A percentile compares a stretch with the other conserved stretches of the same genome.
phyloP scores from a whole-genome alignment of 1,140 invertebrate species.

The Trypoxylus dichotomus region DNA sequence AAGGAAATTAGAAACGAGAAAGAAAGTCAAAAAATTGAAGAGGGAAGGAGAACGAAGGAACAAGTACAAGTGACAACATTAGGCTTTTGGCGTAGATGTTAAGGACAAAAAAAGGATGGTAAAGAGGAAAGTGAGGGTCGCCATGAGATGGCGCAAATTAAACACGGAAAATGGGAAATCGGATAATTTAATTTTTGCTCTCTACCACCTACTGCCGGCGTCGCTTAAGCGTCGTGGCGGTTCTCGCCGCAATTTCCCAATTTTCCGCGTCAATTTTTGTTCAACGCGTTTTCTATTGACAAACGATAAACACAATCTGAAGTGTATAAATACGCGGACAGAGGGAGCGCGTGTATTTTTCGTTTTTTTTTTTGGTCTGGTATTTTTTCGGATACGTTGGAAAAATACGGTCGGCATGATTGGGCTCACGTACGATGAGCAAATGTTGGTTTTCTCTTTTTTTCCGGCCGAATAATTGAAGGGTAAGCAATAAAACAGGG shows the following conservation, averaged over 20 bases:
- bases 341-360: not conserved
- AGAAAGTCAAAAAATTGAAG: not conserved
- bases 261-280: not conserved
- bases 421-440: not conserved
- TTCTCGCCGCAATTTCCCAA: not conserved
- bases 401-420: not conserved
- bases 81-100: not conserved
- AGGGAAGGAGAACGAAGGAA: not conserved
- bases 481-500: not conserved
- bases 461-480: not conserved
- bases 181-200: constrained; percentile 17
- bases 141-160: not conserved
- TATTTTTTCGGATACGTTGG: not conserved
- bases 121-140: not conserved
- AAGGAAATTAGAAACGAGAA: not conserved
- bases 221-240: not conserved
- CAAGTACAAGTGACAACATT: no score
- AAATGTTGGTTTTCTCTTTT: not conserved
- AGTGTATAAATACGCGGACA: not conserved
- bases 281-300: not conserved
- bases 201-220: not conserved
- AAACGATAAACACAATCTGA: constrained; percentile 21
- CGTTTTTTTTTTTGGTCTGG: not conserved
- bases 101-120: not conserved
- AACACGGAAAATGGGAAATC: not conserved